Percentiles rank a stretch among this genome's conserved stretches.
Conservation (phyloP, 2,888 invertebrate genomes). For the Morinoia aosen region DNA sequence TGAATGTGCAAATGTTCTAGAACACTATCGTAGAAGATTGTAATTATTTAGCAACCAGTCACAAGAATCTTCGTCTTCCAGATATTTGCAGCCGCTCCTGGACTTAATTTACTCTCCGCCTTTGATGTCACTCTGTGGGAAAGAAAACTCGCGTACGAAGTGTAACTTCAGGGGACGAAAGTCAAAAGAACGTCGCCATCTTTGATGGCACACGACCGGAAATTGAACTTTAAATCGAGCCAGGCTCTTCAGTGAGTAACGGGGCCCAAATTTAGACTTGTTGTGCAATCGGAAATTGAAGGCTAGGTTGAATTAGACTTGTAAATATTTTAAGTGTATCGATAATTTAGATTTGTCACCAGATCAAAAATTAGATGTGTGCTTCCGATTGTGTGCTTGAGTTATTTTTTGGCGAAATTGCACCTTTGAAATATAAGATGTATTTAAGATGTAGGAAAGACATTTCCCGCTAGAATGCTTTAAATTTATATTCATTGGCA, state of each 20-base stretch:
- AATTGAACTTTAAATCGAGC: background rate
- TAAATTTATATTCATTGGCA: no score
- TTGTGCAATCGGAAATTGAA: background rate
- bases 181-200: background rate
- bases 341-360: background rate
- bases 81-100: background rate
- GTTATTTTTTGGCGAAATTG: background rate
- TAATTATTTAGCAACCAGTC: background rate
- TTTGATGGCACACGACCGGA: background rate
- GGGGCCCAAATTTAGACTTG: no score
- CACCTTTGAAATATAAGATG: background rate
- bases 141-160: background rate
- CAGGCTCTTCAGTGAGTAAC: no score
- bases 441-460: no score
- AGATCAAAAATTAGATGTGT: background rate
- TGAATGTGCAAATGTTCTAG: no score
- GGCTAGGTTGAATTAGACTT: background rate
- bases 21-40: background rate
- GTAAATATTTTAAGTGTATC: background rate
- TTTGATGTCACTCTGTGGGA: background rate
- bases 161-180: background rate
- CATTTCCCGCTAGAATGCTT: no score
- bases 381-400: background rate
- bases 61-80: background rate
- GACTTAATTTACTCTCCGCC: background rate